phyloP scores from a whole-genome alignment of 2,888 invertebrate species.

The Didymodactylos carnosus region DNA sequence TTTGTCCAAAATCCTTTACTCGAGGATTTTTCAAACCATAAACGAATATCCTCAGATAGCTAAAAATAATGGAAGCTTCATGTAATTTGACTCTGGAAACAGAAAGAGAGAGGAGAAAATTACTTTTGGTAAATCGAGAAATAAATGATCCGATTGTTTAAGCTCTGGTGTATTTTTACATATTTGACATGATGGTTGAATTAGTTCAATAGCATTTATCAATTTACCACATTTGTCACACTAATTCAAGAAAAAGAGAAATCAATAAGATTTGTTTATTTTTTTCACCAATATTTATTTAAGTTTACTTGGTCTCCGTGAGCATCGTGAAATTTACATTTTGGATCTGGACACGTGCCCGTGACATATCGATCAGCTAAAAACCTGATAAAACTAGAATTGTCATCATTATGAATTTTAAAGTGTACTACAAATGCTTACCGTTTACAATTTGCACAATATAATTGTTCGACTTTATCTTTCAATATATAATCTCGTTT shows the following conservation, averaged over 20 bases:
- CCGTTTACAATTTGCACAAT: conserved; percentile 66
- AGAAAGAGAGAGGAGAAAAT: conserved; percentile 1
- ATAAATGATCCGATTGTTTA: conserved; percentile 67
- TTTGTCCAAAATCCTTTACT: conserved; percentile 53
- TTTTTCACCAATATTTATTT: too few species aligned
- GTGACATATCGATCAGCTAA: conserved; percentile 62
- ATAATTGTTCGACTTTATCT: conserved; percentile 69
- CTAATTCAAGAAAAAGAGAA: too few species aligned
- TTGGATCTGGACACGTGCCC: conserved; percentile 79
- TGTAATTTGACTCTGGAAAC: too few species aligned
- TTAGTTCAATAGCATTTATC: conserved; percentile 70
- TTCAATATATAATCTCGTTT: conserved; percentile 60
- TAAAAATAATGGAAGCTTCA: too few species aligned
- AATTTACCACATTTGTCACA: conserved; percentile 91
- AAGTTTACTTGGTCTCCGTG: conserved; percentile 95
- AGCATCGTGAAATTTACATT: conserved; percentile 56
- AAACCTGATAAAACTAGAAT: too few species aligned
- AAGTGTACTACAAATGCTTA: too few species aligned
- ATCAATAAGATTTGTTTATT: too few species aligned
- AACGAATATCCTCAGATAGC: background rate
- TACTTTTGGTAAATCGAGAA: conserved; percentile 73
- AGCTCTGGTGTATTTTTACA: conserved; percentile 51
- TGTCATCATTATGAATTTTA: too few species aligned
- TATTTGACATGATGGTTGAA: conserved; percentile 64
- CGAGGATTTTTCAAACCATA: conserved; percentile 50